Conservation (phyloP, 2,888 invertebrate species). For the Drosophila kambysellisi region DNA sequence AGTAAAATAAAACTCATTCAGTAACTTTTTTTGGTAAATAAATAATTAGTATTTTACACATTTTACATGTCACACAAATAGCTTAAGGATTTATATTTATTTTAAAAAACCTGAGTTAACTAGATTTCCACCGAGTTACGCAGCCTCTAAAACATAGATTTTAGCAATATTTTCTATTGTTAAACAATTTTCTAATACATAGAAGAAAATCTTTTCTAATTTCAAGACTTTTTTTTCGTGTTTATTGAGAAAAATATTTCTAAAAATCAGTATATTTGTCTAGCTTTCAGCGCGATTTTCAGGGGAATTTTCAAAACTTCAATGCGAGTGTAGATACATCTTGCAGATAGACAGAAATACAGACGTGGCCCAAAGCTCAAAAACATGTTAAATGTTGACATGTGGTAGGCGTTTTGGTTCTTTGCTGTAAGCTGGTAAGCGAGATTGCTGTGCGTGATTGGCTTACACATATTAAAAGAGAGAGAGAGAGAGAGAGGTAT, state of each 20-base stretch:
- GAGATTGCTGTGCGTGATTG: constrained; percentile 66
- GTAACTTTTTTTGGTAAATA: neutral
- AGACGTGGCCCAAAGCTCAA: constrained; percentile 61
- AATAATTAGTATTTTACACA: too few species aligned
- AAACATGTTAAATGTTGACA: constrained; percentile 77
- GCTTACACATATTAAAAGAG: constrained; percentile 31
- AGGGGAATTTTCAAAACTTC: neutral
- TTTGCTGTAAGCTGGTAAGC: constrained; percentile 54
- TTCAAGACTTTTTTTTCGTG: too few species aligned
- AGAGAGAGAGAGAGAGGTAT: neutral
- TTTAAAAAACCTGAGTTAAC: too few species aligned
- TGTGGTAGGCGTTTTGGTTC: constrained; percentile 60
- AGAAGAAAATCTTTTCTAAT: too few species aligned
- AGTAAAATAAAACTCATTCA: neutral
- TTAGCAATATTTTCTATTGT: too few species aligned
- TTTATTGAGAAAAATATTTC: neutral
- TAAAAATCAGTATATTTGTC: neutral
- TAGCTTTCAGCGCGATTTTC: neutral
- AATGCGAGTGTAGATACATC: constrained; percentile 32
- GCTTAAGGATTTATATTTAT: too few species aligned
- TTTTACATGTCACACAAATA: too few species aligned
- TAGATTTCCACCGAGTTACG: too few species aligned
- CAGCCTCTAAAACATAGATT: neutral
- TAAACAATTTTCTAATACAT: too few species aligned
- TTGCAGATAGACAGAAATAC: constrained; percentile 28